Base-by-base conservation (phyloP, 2,797 vertebrate genomes). In the Pempheris klunzingeri region DNA sequence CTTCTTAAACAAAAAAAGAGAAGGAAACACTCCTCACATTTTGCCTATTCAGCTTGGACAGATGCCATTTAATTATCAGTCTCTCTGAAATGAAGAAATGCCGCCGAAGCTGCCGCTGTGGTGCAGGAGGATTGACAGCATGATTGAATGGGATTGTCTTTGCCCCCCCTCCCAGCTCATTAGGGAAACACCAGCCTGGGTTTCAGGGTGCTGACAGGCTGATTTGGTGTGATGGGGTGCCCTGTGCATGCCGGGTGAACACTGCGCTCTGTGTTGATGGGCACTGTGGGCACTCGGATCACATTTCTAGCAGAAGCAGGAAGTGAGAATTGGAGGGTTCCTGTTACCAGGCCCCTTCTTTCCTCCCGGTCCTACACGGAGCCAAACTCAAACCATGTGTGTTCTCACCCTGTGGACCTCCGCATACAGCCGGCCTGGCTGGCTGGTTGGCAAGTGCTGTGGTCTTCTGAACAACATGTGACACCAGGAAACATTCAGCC, bases 371-470 rank as follows among this genome's bases (percentile, higher is more conserved):
- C 62, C 82, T 88, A 95, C 95, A 95, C 58, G 57, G 85, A 85
- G 81, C 87, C 86, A 94, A 95, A 95, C 92, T 91, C 81, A 88
- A 96, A 96, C 93, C 95, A 96, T 95, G 94, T 95, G 95, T 95
- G 90, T 86, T 90, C 87, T 83, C 87, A 90, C 89, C 94, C 92
- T 41, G 77, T 87, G 83, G 90, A 92, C 90, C 82, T 78, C 78
- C 34, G 11, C 81, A 32, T n/a, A 69, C 82, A 83, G 86, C 83
- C 87, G 34, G 74, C 63, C 80, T 77, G 80, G 68, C 81, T 46
- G 74, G 67, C 82, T 83, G 74, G 78, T 85, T 87, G 90, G 91
- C 90, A 77, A 92, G 82, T 82, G 84, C 77, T 82, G 72, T 64
- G 83, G 81, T 87, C 82, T 67, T 82, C 78, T 76, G 81, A 85